phyloP scores from a whole-genome alignment of 2,888 invertebrate species.

The Microctonus brassicae region DNA sequence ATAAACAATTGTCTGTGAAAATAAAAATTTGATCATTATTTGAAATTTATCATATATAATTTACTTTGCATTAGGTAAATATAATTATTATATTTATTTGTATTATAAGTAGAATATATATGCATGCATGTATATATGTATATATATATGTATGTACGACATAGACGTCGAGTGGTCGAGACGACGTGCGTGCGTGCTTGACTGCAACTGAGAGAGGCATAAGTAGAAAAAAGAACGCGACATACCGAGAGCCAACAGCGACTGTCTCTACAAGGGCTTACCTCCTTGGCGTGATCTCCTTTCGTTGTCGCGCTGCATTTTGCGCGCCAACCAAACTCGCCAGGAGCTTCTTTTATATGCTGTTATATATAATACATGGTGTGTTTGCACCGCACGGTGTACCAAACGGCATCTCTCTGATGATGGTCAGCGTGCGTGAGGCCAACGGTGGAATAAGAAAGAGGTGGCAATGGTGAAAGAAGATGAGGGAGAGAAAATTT shows the following conservation, averaged over 20 bases:
- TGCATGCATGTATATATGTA: not conserved
- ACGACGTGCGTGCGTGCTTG: slow-evolving; percentile 33
- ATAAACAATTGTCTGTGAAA: not conserved
- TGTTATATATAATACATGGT: too few species aligned
- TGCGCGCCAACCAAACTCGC: slow-evolving; percentile 34
- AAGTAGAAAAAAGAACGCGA: slow-evolving; percentile 46
- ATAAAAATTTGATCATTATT: too few species aligned
- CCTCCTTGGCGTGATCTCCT: slow-evolving; percentile 54
- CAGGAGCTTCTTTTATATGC: slow-evolving; percentile 26
- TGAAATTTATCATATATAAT: not conserved
- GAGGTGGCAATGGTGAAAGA: not conserved
- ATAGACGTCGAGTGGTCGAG: slow-evolving; percentile 19
- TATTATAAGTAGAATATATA: too few species aligned
- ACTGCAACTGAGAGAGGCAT: slow-evolving; percentile 31
- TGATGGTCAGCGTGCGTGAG: not conserved
- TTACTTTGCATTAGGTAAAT: not conserved
- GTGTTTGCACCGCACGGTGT: slow-evolving; percentile 7
- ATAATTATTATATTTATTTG: not conserved
- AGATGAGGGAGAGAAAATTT: not conserved
- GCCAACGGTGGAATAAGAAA: not conserved
- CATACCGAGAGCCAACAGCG: slow-evolving; percentile 41
- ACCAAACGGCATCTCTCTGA: slow-evolving; percentile 15
- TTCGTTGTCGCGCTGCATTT: slow-evolving; percentile 46
- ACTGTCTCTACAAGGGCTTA: slow-evolving; percentile 54
- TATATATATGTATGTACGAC: not conserved